Conservation (phyloP, 2,888 invertebrate genomes). For the Amorpha juglandis region DNA sequence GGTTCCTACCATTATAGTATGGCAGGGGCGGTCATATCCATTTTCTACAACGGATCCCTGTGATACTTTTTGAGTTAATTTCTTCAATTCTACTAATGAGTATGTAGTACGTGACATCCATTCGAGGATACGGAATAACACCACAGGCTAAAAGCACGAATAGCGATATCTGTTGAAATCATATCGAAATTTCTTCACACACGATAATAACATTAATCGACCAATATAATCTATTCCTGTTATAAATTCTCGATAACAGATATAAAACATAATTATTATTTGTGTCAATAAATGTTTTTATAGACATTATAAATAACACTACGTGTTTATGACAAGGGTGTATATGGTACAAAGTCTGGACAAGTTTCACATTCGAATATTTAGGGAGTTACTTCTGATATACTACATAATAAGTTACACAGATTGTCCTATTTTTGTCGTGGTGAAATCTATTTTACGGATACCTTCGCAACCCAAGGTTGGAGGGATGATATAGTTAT, state of each 20-base stretch:
- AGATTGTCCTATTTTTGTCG: too few relatives aligned
- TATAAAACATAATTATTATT: not conserved
- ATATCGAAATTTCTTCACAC: slow-evolving; percentile 25
- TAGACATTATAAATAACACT: not conserved
- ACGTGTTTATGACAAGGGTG: not conserved
- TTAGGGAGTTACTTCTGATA: too few relatives aligned
- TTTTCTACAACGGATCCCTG: not conserved
- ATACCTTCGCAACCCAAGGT: too few relatives aligned
- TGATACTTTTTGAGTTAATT: too few relatives aligned
- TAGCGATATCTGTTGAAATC: not conserved
- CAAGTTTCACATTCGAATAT: too few relatives aligned
- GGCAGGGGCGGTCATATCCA: too few relatives aligned
- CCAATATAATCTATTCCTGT: slow-evolving; percentile 33
- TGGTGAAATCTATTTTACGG: too few relatives aligned
- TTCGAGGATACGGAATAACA: not conserved
- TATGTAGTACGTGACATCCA: not conserved
- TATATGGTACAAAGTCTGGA: too few relatives aligned
- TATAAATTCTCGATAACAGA: slow-evolving; percentile 33
- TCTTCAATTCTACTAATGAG: not conserved
- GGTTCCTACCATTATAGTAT: too few relatives aligned
- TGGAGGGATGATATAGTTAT: too few relatives aligned
- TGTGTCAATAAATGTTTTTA: slow-evolving; percentile 10
- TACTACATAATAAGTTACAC: too few relatives aligned
- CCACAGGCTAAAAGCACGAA: not conserved
- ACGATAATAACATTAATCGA: slow-evolving; percentile 33